Evolutionary conservation across 2,888 invertebrate genomes (phyloP).

Genomic region (Salticus scenicus): DNA sequence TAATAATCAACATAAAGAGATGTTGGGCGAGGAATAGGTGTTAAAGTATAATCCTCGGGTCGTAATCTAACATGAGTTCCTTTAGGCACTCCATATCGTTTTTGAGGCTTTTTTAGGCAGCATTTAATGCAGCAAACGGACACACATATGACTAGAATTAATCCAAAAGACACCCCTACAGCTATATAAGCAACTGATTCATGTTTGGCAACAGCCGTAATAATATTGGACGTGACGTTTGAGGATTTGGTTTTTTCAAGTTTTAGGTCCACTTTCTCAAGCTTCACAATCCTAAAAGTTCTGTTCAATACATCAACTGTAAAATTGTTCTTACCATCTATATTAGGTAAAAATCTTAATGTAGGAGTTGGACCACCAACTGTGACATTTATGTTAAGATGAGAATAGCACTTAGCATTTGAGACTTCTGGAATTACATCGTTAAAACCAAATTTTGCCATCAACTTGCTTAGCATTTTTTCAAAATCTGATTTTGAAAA

Average conservation of each 20-base stretch:
- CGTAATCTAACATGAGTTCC: conserved; percentile 61
- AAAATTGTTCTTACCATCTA: conserved; percentile 44
- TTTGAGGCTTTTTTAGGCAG: conserved; percentile 55
- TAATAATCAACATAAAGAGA: conserved; percentile 71
- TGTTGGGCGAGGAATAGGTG: conserved; percentile 71
- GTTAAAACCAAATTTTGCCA: conserved; percentile 51
- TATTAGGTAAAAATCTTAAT: conserved; percentile 28
- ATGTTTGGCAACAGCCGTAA: conserved; percentile 46
- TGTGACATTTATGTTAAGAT: conserved; percentile 58
- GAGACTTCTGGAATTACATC: conserved; percentile 48
- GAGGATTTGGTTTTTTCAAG: conserved; percentile 39
- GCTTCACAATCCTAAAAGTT: conserved; percentile 45
- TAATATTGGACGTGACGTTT: conserved; percentile 31
- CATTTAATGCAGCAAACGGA: conserved; percentile 68
- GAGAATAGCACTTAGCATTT: conserved; percentile 51
- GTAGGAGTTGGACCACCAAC: conserved; percentile 33
- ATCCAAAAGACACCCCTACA: conserved; percentile 69
- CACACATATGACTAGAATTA: conserved; percentile 68
- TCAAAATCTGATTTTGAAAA: conserved; percentile 52
- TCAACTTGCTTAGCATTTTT: conserved; percentile 45
- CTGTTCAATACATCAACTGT: conserved; percentile 54
- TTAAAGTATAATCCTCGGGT: conserved; percentile 72
- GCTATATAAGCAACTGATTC: conserved; percentile 71
- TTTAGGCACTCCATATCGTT: conserved; percentile 43
- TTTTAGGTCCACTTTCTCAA: conserved; percentile 48